A percentile compares a stretch with the other conserved stretches of the same genome.
Evolutionary conservation across 2,888 invertebrate species (phyloP).

Genomic region (Mythimna lalbum): DNA sequence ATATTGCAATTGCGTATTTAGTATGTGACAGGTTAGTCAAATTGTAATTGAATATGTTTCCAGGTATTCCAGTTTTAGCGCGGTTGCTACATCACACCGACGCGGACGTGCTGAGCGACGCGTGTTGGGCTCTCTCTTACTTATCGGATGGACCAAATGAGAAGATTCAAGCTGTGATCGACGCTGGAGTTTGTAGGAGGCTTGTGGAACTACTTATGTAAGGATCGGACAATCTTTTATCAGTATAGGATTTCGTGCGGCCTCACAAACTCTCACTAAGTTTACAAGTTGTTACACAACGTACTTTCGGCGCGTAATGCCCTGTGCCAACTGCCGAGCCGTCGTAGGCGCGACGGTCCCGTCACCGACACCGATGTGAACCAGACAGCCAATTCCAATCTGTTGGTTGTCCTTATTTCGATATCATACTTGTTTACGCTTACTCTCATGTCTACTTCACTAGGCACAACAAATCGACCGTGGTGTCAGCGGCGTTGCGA

Average conservation of each 20-base stretch:
- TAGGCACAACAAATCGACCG: conserved; percentile 95
- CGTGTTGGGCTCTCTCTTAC: conserved; percentile 99
- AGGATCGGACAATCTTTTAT: conserved; percentile 53
- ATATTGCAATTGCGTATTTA: background rate
- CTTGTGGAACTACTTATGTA: conserved; percentile 91
- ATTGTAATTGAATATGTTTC: conserved; percentile 1
- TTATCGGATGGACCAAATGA: conserved; percentile 99
- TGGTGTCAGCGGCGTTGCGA: conserved; percentile 97
- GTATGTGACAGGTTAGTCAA: background rate
- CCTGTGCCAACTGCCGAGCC: too few species aligned
- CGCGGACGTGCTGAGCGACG: conserved; percentile 97
- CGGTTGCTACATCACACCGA: conserved; percentile 96
- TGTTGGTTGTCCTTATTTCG: too few species aligned
- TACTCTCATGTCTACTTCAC: background rate
- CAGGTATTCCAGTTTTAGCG: conserved; percentile 96
- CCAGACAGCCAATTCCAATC: too few species aligned
- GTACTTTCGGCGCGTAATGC: too few species aligned
- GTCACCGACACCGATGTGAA: too few species aligned
- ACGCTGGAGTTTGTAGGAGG: conserved; percentile 97
- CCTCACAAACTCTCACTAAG: too few species aligned
- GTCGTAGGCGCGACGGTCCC: too few species aligned
- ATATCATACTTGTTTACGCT: too few species aligned
- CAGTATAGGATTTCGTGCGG: background rate
- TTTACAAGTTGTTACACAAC: too few species aligned
- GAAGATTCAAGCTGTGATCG: conserved; percentile 99